phyloP scores from a whole-genome alignment of 1,140 invertebrate species.

The Trialeurodes vaporariorum region DNA sequence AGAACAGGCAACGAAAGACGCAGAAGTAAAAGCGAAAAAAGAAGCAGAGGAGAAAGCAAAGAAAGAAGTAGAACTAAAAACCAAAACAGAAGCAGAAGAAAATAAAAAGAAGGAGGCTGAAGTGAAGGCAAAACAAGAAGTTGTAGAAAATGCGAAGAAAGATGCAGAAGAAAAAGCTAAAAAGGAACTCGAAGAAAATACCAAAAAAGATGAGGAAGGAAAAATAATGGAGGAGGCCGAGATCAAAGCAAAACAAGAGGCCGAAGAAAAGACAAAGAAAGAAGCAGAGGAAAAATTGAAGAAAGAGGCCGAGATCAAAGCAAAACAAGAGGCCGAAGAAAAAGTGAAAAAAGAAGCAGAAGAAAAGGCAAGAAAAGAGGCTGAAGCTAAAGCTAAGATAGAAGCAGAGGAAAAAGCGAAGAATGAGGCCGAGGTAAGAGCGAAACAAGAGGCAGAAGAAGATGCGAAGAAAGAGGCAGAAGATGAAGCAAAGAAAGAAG shows the following conservation, averaged over 20 bases:
- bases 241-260: conserved; percentile 16
- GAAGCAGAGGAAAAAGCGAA: conserved; percentile 19
- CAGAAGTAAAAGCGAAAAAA: conserved; percentile 18
- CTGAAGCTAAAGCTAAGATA: conserved; percentile 20
- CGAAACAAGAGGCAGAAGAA: background rate
- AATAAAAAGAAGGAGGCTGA: conserved; percentile 12
- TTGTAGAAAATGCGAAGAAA: conserved; percentile 19
- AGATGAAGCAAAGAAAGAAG: conserved; percentile 20
- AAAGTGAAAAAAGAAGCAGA: background rate
- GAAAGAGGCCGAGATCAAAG: conserved; percentile 18
- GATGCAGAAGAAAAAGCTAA: conserved; percentile 17
- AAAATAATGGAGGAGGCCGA: conserved; percentile 19
- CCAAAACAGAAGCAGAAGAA: conserved; percentile 14
- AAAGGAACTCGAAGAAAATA: conserved; percentile 13
- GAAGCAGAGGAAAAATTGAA: conserved; percentile 25
- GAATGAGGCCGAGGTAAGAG: conserved; percentile 11
- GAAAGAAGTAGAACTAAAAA: conserved; percentile 17
- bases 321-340: conserved; percentile 16
- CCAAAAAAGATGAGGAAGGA: conserved; percentile 14
- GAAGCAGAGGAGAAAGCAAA: conserved; percentile 18
- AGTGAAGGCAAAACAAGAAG: conserved; percentile 12
- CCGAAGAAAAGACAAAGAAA: conserved; percentile 11
- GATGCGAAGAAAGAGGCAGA: conserved; percentile 19
- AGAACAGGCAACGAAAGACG: conserved; percentile 29
- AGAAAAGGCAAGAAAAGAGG: conserved; percentile 18